Base-by-base conservation (phyloP, 2,888 invertebrate genomes). In the Zootermopsis nevadensis region DNA sequence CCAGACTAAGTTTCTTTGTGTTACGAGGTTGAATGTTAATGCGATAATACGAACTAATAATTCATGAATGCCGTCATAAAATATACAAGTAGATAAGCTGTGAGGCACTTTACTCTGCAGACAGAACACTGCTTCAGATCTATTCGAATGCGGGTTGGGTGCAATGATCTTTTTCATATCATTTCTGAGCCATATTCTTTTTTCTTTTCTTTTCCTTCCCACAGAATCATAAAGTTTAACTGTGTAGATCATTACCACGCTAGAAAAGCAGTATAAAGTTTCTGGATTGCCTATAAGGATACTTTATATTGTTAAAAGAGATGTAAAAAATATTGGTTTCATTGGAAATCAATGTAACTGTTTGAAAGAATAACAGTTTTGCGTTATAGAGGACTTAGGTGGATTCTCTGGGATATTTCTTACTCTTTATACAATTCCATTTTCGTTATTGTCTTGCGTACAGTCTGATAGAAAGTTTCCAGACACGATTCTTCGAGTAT, bases 301-400 rank as follows among this genome's bases (percentile, higher is more conserved):
- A 33, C 6, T 69, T 69, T 33, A 69, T 33, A 33, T 15, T 33
- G 69, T 69, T 69, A 69, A 27, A 30, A 33, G 33, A 69, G 24
- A 69, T 6, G 69, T n/a, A 60, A 69, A n/a, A 27, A 69, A 69
- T 31, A 69, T 33, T 69, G 69, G 69, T 69, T 69, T 69, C 69
- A 69, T 69, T 33, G 69, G 69, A 33, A 69, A 69, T 69, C 69
- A 33, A 69, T 69, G 69, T 19, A 69, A 33, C 69, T 69, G 69
- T 15, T 33, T 69, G 69, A 0, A 33, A 69, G 4, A 33, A 69
- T 33, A 69, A 10, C 19, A 69, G 15, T 33, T 69, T 8, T 22
- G 22, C 69, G 33, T 30, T 33, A 19, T n/a, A 27, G 66, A 2
- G 10, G 19, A 4, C 15, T 48, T 15, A 48, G 0, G 48, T 48